Evolutionary conservation across 1,140 invertebrate species (phyloP).

Genomic region (Sycophila sp.): DNA sequence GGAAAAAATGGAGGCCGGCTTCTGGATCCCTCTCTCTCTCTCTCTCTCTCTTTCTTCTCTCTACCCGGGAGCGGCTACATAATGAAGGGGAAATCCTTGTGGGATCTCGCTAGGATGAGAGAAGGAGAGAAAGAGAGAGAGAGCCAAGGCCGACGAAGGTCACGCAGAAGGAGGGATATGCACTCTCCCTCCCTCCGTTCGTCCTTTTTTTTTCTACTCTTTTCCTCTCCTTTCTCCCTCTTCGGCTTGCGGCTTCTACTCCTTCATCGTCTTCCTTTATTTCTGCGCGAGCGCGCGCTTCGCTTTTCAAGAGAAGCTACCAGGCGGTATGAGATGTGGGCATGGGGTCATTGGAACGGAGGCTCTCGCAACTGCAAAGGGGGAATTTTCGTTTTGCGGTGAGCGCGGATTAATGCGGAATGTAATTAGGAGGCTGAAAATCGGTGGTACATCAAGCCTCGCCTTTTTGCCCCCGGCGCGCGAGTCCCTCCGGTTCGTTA

Average conservation of each 20-base stretch:
- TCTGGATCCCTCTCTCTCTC: background rate
- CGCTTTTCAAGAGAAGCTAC: too few relatives aligned
- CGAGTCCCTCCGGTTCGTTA: too few relatives aligned
- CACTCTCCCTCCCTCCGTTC: slow-evolving; percentile 1
- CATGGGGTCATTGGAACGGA: background rate
- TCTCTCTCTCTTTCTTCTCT: slow-evolving; percentile 2
- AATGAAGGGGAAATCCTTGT: slow-evolving; percentile 46
- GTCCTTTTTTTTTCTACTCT: slow-evolving; percentile 21
- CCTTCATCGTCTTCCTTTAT: background rate
- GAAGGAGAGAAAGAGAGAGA: background rate
- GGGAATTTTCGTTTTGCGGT: background rate
- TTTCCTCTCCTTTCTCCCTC: slow-evolving; percentile 11
- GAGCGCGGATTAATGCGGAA: background rate
- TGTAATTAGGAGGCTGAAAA: background rate
- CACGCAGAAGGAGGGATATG: slow-evolving; percentile 15
- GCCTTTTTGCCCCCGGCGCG: too few relatives aligned
- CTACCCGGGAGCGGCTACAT: slow-evolving; percentile 20
- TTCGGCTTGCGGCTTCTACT: slow-evolving; percentile 10
- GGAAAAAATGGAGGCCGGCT: slow-evolving; percentile 9
- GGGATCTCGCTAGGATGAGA: slow-evolving; percentile 7
- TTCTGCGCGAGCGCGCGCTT: background rate
- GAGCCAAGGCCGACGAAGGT: slow-evolving; percentile 47
- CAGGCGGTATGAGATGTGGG: background rate
- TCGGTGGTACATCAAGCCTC: too few relatives aligned
- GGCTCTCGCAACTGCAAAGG: background rate